These are phyloP conservation scores for Parotia lawesii DNA, from an alignment of 2,113 vertebrate species.

Conservation along the genomic window DNA sequence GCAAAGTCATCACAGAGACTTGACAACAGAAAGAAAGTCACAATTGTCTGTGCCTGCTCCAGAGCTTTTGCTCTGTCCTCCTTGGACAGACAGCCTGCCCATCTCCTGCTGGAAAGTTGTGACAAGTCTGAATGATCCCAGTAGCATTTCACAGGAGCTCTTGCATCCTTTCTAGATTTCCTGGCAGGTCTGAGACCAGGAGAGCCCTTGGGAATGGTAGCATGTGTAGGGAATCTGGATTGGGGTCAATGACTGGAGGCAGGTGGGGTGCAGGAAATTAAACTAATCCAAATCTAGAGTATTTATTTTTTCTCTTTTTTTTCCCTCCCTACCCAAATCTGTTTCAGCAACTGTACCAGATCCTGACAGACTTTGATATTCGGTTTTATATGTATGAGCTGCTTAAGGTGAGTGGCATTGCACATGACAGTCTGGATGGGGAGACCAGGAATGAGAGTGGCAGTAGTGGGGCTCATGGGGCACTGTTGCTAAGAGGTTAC, in stretches of 20 bases:
- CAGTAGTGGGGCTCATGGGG: neutral
- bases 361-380: constrained; percentile 98
- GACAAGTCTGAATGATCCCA: neutral
- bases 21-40: neutral
- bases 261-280: neutral
- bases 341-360: constrained; percentile 97
- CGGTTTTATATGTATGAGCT: constrained; percentile 99
- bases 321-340: constrained; percentile 13
- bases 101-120: neutral
- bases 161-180: neutral
- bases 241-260: neutral
- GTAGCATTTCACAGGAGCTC: neutral
- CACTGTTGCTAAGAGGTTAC: neutral
- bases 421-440: neutral
- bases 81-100: neutral
- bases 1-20: neutral
- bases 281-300: neutral
- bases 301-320: constrained; percentile 8
- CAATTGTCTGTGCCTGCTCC: neutral
- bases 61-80: neutral
- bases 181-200: neutral
- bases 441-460: neutral
- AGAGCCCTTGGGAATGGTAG: neutral
- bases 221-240: neutral
- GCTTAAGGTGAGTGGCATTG: constrained; percentile 87